These are phyloP conservation scores for Protobothrops flavoviridis DNA, from an alignment of 2,113 vertebrate species.

Conservation along the genomic window DNA sequence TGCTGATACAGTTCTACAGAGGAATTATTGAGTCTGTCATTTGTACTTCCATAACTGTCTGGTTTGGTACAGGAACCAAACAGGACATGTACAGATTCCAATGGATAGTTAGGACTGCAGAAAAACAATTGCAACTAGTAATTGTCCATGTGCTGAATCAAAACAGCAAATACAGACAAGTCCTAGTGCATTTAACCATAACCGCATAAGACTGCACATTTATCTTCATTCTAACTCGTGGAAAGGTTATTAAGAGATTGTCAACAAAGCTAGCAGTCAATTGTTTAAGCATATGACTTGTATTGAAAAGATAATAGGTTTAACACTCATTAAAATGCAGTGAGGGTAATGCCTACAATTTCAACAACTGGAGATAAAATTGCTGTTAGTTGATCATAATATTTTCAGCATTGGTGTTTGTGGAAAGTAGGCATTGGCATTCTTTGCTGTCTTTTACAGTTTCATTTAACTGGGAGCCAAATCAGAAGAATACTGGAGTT, in stretches of 20 bases:
- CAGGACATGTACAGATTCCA: background rate
- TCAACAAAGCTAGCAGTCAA: background rate
- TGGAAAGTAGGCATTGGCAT: background rate
- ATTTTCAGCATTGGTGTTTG: background rate
- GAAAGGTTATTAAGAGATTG: conserved; percentile 1
- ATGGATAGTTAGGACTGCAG: background rate
- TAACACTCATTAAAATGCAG: conserved; percentile 18
- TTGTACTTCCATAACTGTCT: background rate
- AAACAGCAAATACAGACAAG: conserved; percentile 17
- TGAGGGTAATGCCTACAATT: conserved; percentile 4
- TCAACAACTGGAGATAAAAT: background rate
- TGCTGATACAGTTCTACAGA: background rate
- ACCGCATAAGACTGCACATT: background rate
- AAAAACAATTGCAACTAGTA: background rate
- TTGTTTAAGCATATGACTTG: conserved; percentile 23
- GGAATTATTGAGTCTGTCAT: background rate
- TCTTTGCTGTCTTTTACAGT: conserved; percentile 15
- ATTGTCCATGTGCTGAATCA: background rate
- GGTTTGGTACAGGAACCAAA: background rate
- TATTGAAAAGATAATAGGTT: conserved; percentile 42
- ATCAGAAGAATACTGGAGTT: background rate
- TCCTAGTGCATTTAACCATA: background rate
- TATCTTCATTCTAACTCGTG: conserved; percentile 23
- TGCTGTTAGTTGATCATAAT: conserved; percentile 24
- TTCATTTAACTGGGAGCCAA: background rate